Conservation (phyloP, 1,140 invertebrate species). For the Drosophila busckii region DNA sequence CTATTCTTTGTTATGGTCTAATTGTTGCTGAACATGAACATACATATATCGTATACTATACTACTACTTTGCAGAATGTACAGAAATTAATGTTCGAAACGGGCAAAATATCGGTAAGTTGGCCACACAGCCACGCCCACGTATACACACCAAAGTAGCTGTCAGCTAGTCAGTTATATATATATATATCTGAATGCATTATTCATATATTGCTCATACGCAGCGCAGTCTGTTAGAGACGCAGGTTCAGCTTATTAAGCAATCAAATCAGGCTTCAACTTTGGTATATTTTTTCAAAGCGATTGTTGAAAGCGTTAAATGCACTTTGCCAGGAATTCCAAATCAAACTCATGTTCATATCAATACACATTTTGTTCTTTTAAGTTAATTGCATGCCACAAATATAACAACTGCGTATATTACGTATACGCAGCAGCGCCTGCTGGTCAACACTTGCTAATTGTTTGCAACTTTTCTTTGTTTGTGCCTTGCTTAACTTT, state of each 20-base stretch:
- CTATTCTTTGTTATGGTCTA: conserved; percentile 36
- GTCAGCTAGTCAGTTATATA: no score
- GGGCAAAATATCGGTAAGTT: conserved; percentile 78
- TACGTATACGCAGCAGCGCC: conserved; percentile 33
- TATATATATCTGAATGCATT: no score
- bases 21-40: conserved; percentile 54
- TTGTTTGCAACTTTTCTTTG: neutral
- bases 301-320: conserved; percentile 37
- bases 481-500: conserved; percentile 7
- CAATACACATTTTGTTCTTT: neutral
- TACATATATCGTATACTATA: conserved; percentile 21
- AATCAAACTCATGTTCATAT: conserved; percentile 31
- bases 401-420: conserved; percentile 2
- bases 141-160: neutral
- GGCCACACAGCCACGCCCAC: conserved; percentile 13
- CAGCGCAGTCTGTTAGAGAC: conserved; percentile 2
- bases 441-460: conserved; percentile 29
- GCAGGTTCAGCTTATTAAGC: neutral
- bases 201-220: no score
- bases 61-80: conserved; percentile 74
- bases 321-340: conserved; percentile 28
- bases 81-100: conserved; percentile 79
- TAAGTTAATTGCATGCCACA: neutral
- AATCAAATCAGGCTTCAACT: conserved; percentile 3
- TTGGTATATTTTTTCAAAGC: conserved; percentile 1